These are phyloP conservation scores for Tenrec ecaudatus DNA, from an alignment of 2,113 vertebrate species.

Conservation along the genomic window DNA sequence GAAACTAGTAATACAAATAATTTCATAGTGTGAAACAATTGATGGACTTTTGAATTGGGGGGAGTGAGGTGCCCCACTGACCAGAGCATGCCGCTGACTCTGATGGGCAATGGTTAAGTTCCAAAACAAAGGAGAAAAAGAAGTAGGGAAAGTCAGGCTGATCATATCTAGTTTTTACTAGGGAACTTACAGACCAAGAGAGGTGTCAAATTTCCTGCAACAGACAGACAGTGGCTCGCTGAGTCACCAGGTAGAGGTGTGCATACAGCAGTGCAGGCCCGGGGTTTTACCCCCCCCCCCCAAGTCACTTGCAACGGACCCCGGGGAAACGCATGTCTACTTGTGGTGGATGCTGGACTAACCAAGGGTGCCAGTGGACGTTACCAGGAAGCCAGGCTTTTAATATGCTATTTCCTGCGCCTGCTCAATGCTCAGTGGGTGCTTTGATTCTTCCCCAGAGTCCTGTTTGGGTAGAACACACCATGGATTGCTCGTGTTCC, in stretches of 20 bases:
- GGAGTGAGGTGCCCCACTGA: neutral
- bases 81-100: neutral
- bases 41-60: constrained; percentile 46
- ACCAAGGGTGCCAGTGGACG: neutral
- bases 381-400: neutral
- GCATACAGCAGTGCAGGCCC: neutral
- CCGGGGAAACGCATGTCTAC: neutral
- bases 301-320: neutral
- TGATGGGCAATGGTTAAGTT: neutral
- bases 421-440: neutral
- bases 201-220: neutral
- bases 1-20: neutral
- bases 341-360: neutral
- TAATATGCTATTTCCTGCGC: neutral
- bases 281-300: neutral
- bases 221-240: neutral
- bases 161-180: neutral
- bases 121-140: neutral
- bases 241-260: neutral
- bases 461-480: neutral
- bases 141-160: neutral
- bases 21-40: constrained; percentile 36
- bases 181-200: neutral
- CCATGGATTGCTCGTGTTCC: neutral
- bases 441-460: neutral